These are phyloP conservation scores for Hydropotes inermis DNA, from an alignment of 2,113 vertebrate species.

Conservation along the genomic window DNA sequence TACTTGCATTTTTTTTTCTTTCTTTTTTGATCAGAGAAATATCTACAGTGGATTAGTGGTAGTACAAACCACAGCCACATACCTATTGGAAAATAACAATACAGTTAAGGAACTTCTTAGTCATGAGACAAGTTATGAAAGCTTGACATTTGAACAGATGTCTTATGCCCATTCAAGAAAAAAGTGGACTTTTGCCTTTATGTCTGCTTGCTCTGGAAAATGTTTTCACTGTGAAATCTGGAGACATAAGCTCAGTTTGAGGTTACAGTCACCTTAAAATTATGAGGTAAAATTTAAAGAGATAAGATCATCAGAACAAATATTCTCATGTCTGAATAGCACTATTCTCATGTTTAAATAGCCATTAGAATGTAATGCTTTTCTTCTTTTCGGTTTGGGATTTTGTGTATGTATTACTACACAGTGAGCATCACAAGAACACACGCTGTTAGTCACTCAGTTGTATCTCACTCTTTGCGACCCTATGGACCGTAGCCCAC, in stretches of 20 bases:
- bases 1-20: neutral
- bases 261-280: neutral
- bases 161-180: neutral
- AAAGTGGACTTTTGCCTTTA: conserved; percentile 4
- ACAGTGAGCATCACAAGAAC: neutral
- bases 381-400: neutral
- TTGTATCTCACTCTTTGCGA: neutral
- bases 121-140: neutral
- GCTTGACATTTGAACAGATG: neutral
- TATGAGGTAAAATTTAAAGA: neutral
- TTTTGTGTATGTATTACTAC: neutral
- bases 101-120: conserved; percentile 13
- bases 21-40: neutral
- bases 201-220: neutral
- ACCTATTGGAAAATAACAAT: conserved; percentile 6
- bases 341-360: neutral
- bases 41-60: neutral
- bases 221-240: neutral
- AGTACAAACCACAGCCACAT: neutral
- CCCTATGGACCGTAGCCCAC: neutral
- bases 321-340: neutral
- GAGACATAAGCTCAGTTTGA: neutral
- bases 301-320: neutral
- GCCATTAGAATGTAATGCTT: neutral
- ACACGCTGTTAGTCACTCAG: neutral